phyloP scores from a whole-genome alignment of 1,140 invertebrate genomes.

The Zophobas atratus region DNA sequence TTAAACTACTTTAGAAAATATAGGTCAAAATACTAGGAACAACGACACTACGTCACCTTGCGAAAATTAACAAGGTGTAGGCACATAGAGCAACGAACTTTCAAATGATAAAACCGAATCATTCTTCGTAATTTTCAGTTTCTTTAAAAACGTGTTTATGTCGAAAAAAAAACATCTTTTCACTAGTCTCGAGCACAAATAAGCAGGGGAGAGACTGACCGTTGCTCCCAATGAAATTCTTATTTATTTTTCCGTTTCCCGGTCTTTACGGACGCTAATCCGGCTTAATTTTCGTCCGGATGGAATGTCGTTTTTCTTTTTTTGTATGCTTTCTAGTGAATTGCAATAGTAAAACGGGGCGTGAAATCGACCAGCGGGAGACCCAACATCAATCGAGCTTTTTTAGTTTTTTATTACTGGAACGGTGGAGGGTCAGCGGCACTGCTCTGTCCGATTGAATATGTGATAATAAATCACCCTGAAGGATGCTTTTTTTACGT shows the following conservation, averaged over 20 bases:
- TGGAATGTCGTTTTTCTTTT: constrained; percentile 40
- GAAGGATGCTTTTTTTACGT: constrained; percentile 47
- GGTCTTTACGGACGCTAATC: constrained; percentile 55
- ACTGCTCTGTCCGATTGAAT: constrained; percentile 43
- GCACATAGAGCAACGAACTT: too few relatives aligned
- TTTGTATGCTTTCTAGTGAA: constrained; percentile 46
- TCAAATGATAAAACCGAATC: too few relatives aligned
- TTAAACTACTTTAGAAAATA: too few relatives aligned
- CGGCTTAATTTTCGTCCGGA: constrained; percentile 55
- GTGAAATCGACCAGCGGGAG: constrained; percentile 49
- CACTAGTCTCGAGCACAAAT: constrained; percentile 15
- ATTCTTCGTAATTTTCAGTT: too few relatives aligned
- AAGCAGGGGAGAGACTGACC: constrained; percentile 36
- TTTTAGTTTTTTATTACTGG: constrained; percentile 44
- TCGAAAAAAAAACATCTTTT: constrained; percentile 16
- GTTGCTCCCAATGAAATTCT: constrained; percentile 51
- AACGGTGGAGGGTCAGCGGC: constrained; percentile 42
- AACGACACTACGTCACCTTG: too few relatives aligned
- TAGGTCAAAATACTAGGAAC: too few relatives aligned
- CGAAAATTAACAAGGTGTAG: too few relatives aligned
- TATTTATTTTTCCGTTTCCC: constrained; percentile 58
- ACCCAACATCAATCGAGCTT: constrained; percentile 47
- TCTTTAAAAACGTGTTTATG: background rate
- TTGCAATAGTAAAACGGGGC: constrained; percentile 46
- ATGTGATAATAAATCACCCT: constrained; percentile 40